Base-by-base conservation (phyloP, 2,888 invertebrate species). In the Trissonchulus latispiculum region DNA sequence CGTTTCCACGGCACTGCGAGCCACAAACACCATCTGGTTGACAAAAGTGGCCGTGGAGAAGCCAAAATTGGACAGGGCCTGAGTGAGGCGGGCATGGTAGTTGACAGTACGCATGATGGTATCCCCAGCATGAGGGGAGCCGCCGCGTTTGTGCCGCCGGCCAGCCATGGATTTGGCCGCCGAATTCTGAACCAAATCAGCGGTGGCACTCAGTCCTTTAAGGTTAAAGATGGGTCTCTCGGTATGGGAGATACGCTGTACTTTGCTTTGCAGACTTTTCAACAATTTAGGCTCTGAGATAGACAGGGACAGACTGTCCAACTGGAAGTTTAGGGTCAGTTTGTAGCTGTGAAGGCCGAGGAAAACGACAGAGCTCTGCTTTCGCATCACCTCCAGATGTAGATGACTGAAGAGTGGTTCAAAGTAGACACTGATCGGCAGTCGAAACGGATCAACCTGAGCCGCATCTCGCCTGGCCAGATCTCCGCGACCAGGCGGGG, bases 1-100 rank as follows among this genome's bases (percentile, higher is more conserved):
- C 61, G 67, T 67, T 3, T 72, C 67, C 28, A n/a, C 23, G 31
- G 36, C 36, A 3, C 70, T 70, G 2, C 70, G 69, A 2, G 36
- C 29, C 3, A 73, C 62, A 71, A 33, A 71, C 1, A 37, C 32
- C n/a, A 73, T 28, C 66, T 73, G 66, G 35, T 73, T 73, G 2
- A 73, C 2, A 69, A 73, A 73, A 3, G 73, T 36, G 1, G 64
- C 32, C 36, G 70, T 3, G 2, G 73, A 31, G 61, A 73, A 73
- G 3, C 73, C 73, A 23, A 59, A 64, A 31, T 36, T 71, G 3
- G 32, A 2, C 28, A 29, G 1, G 31, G 33, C 28, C 2, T 32
- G 2, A 1, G n/a, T 2, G 1, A 69, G 8, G 2, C 36, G 31
- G 2, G 64, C 69, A 2, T 73, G 29, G 48, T 73, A 73, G 36